Base-by-base conservation (phyloP, 1,140 invertebrate species). In the Drosophila truncata region DNA sequence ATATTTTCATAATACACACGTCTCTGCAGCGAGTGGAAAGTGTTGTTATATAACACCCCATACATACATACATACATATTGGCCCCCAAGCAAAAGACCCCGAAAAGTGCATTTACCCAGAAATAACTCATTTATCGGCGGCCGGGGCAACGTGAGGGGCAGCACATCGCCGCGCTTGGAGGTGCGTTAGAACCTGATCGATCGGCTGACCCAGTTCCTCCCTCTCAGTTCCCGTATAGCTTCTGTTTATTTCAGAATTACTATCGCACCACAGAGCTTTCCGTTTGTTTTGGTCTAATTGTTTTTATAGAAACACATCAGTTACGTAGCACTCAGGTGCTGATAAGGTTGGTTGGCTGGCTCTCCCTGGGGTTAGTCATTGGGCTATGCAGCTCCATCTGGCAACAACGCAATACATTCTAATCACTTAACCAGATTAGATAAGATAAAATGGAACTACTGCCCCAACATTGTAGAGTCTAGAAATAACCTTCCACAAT, bases 1-100 rank as follows among this genome's bases (percentile, higher is more conserved):
- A 74, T 54, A 55, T 62, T 90, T 81, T 78, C 50, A 80, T 62
- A 74, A 81, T 44, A 67, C 46, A 69, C 77, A 74, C 72, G 69
- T 83, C 79, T 49, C n/a, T 37, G 35, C 13, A 54, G 16, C 67
- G 3, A 37, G 33, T 27, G 47, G 73, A 41, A 41, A 61, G 31
- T 61, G 35, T 61, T 63, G 41, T 82, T 69, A 82, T 58, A 47
- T 83, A 80, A 83, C 50, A 37, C 47, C 41, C 33, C 23, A 65
- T 18, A 29, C 5, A 27, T 27, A 1, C 29, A 9, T 8, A 29
- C 27, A 31, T 8, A 31, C 35, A 42, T 37, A 31, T 67, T 69
- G 67, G 35, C 42, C 44, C 23, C 11, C 70, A 25, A 20, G n/a
- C 18, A 18, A n/a, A 35, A 47, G 66, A 23, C 62, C 66, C 37